Evolutionary conservation across 2,797 vertebrate genomes (phyloP), one percentile per base, ranked within the genome.

Genomic region (Ambastaia sidthimunki): DNA sequence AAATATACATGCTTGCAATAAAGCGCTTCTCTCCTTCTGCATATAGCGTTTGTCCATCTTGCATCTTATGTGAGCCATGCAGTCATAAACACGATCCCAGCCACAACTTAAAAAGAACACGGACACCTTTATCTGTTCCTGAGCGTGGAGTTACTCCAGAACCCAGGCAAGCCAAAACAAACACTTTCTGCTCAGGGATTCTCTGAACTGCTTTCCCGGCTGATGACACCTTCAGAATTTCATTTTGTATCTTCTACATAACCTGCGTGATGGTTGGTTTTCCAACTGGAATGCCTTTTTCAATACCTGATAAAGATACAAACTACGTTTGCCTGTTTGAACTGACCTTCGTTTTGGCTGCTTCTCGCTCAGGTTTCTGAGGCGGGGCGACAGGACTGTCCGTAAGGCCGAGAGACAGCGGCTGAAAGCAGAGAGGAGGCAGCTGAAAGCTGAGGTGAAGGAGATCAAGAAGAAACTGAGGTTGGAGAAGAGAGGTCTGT

Each of bases 391-490:
- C 92, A 94, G 97, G 91, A 96, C 95, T 76, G 96, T 98, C 85
- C 93, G 97, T 90, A 98, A 98, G 90, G 97, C 97, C 21, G 98
- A 99, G 90, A 96, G 98, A 78, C 97, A 98, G 89, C 95, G 96
- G 67, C 92, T 99, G 87, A 94, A 97, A 92, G 96, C 97, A 70
- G 98, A 99, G 91, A 96, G 98, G 91, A 95, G 96, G 83, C 98
- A 98, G 90, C 93, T 97, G 28, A 97, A 98, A 91, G 97, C 96
- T 44, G 98, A 98, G 87, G 96, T 98, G 85, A 96, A 97, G 88
- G 97, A 99, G 93, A 96, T 98, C 85, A 98, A 98, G 92, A 98
- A 96, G 91, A 98, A 98, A 91, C 94, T 99, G 69, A 95, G 97
- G 89, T 88, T 98, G 90, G 97, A 98, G 90, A 96, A 96, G 91